Evolutionary conservation across 53 echinoderm and acorn worm species (phyloP).

Genomic region (Astropecten irregularis): DNA sequence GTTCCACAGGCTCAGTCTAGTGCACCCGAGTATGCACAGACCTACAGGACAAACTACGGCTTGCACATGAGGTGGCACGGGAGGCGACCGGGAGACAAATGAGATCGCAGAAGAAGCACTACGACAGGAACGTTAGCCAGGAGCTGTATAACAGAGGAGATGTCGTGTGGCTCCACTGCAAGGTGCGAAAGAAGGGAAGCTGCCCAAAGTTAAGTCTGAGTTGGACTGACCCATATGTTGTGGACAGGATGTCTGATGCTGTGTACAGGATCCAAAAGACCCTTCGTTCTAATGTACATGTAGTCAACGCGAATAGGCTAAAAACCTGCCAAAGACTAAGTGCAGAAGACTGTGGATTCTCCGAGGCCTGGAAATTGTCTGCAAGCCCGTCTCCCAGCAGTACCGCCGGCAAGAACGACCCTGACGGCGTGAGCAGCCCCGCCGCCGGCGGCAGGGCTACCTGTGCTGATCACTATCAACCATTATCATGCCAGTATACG

Average conservation of each 20-base stretch:
- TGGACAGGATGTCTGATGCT: conserved; percentile 19
- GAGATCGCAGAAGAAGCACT: neutral
- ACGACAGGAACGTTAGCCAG: neutral
- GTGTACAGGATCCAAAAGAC: neutral
- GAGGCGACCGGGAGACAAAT: neutral
- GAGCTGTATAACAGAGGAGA: neutral
- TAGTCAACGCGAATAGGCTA: neutral
- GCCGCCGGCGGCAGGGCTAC: no score
- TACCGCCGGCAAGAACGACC: no score
- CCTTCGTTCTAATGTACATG: neutral
- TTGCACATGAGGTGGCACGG: no score
- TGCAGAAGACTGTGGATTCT: no score
- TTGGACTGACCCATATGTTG: conserved; percentile 15
- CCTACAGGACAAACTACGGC: neutral
- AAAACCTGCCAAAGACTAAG: neutral
- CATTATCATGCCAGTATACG: no score
- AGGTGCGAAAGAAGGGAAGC: no score
- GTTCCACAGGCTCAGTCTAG: neutral
- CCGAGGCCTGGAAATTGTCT: no score
- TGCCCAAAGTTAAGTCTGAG: neutral
- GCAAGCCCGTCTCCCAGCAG: neutral
- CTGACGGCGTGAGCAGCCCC: no score
- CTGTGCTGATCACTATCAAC: no score
- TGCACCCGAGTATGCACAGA: neutral
- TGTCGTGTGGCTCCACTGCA: conserved; percentile 28